These are phyloP conservation scores for Gerris buenoi DNA, from an alignment of 1,140 invertebrate genomes.

Conservation along the genomic window DNA sequence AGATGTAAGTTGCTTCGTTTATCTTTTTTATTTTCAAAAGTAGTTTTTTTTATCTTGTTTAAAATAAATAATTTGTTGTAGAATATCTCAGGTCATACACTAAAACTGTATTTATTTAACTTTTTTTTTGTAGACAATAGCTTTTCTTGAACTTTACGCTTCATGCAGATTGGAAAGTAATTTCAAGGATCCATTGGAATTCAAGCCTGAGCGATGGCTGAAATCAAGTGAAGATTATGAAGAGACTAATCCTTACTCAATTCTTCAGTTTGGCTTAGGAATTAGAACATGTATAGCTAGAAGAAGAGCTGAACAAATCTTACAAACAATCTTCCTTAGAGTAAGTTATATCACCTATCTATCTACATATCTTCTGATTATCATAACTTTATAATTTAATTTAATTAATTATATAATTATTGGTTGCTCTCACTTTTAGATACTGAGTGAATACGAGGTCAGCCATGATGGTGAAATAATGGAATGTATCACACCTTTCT, in stretches of 20 bases:
- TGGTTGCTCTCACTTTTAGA: no score
- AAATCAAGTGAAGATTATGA: neutral
- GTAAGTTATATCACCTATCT: neutral
- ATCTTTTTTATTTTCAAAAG: neutral
- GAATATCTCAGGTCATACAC: neutral
- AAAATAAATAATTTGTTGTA: neutral
- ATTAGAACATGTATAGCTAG: neutral
- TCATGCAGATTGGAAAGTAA: neutral
- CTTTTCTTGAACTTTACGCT: neutral
- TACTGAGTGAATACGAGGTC: no score
- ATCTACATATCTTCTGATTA: neutral
- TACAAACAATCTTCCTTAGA: neutral
- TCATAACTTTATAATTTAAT: neutral
- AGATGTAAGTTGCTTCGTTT: neutral
- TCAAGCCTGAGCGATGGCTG: neutral
- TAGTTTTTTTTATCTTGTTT: neutral
- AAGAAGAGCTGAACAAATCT: neutral
- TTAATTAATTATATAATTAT: neutral
- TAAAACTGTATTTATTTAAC: neutral
- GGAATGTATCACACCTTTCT: no score
- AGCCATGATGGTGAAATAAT: no score
- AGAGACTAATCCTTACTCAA: neutral
- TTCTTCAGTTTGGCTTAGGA: neutral
- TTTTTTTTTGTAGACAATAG: neutral
- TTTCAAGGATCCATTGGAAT: neutral